These are phyloP conservation scores for Pyralis farinalis DNA, from an alignment of 2,888 invertebrate species.

Conservation along the genomic window DNA sequence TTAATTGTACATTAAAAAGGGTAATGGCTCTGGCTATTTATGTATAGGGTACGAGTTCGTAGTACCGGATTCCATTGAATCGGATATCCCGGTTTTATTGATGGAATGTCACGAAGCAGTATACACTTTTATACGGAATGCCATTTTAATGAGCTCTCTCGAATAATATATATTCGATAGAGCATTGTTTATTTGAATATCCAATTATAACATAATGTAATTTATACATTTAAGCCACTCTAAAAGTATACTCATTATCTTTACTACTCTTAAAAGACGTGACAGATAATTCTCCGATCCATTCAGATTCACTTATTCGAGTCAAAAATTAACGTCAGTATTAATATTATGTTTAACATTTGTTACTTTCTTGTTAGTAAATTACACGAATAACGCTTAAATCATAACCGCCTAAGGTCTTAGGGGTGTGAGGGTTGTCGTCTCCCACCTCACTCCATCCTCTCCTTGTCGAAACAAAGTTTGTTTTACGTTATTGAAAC, in stretches of 20 bases:
- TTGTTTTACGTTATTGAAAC: conserved; percentile 72
- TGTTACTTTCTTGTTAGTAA: too few relatives aligned
- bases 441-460: conserved; percentile 29
- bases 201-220: too few relatives aligned
- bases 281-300: too few relatives aligned
- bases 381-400: conserved; percentile 26
- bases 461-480: conserved; percentile 63
- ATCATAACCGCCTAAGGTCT: conserved; percentile 17
- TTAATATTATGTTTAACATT: too few relatives aligned
- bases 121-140: not conserved
- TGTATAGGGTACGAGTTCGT: conserved; percentile 36
- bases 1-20: conserved; percentile 44
- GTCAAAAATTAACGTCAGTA: too few relatives aligned
- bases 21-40: conserved; percentile 35
- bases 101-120: not conserved
- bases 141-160: too few relatives aligned
- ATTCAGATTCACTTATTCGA: too few relatives aligned
- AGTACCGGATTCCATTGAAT: conserved; percentile 19
- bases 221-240: too few relatives aligned
- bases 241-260: too few relatives aligned
- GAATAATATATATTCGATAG: not conserved
- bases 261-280: too few relatives aligned
- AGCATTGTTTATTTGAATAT: too few relatives aligned
- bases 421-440: conserved; percentile 7
- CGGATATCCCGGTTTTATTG: conserved; percentile 28